A percentile compares a stretch with the other conserved stretches of the same genome.
phyloP scores from a whole-genome alignment of 2,113 vertebrate species.

The Asarcornis scutulata region DNA sequence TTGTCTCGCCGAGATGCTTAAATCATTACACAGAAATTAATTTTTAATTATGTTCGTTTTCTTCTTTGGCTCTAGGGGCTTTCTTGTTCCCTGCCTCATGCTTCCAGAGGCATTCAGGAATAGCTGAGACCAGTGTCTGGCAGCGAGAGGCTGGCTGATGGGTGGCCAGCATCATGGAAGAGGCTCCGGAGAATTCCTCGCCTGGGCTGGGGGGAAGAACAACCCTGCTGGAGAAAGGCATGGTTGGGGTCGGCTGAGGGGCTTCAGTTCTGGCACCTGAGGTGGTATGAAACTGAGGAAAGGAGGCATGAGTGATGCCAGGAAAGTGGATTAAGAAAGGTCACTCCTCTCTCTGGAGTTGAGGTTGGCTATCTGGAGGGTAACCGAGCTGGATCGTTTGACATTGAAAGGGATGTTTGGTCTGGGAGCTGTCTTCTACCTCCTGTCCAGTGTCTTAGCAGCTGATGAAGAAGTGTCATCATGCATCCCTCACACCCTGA shows the following conservation, averaged over 20 bases:
- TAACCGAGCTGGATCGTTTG: not conserved
- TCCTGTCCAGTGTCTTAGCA: not conserved
- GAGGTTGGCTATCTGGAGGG: not conserved
- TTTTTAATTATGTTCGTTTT: constrained; percentile 9
- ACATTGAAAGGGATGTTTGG: not conserved
- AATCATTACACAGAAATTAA: constrained; percentile 28
- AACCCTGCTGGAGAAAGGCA: not conserved
- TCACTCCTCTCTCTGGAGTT: not conserved
- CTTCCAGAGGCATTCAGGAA: not conserved
- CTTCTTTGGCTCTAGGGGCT: constrained; percentile 8
- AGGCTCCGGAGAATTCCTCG: not conserved
- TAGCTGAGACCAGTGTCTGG: not conserved
- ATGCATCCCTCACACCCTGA: not conserved
- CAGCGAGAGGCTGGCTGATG: not conserved
- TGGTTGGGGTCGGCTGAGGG: not conserved
- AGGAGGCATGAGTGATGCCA: not conserved
- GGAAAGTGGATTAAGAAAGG: not conserved
- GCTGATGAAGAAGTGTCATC: not conserved
- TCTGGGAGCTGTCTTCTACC: not conserved
- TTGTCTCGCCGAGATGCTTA: not conserved
- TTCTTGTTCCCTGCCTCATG: not conserved
- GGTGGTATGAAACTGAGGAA: not conserved
- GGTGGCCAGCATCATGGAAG: not conserved
- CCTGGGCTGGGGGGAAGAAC: not conserved
- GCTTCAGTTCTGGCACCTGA: not conserved